Conservation (phyloP, 2,888 invertebrate genomes). For the Morpho deidamia region DNA sequence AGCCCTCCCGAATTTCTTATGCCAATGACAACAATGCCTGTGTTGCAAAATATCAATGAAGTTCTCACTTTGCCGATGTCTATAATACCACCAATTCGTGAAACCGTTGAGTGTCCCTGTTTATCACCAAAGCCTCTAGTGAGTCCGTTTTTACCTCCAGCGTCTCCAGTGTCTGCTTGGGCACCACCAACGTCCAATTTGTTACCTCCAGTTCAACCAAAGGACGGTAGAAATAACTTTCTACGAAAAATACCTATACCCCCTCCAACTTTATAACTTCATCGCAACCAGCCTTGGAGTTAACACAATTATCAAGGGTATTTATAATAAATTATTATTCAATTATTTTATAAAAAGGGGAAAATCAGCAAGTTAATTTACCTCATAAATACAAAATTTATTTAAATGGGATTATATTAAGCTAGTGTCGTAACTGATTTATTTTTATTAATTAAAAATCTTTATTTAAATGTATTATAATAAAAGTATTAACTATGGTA, state of each 20-base stretch:
- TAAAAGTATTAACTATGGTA: too few relatives aligned
- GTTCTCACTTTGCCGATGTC: slow-evolving; percentile 11
- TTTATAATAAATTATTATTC: slow-evolving; percentile 6
- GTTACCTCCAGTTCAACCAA: slow-evolving; percentile 36
- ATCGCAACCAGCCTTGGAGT: neutral
- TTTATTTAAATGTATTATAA: too few relatives aligned
- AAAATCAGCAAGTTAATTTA: too few relatives aligned
- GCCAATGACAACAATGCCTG: slow-evolving; percentile 7
- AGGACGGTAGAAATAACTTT: slow-evolving; percentile 40
- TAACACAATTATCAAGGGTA: slow-evolving; percentile 8
- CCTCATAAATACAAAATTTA: too few relatives aligned
- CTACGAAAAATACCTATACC: slow-evolving; percentile 52
- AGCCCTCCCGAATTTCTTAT: neutral
- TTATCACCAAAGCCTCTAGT: slow-evolving; percentile 21
- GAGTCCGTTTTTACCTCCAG: slow-evolving; percentile 41
- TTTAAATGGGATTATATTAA: too few relatives aligned
- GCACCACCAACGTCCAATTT: slow-evolving; percentile 32
- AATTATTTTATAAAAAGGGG: too few relatives aligned
- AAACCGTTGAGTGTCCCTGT: slow-evolving; percentile 13
- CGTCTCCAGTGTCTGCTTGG: slow-evolving; percentile 41
- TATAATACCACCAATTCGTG: slow-evolving; percentile 8
- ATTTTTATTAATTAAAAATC: too few relatives aligned
- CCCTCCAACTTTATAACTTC: slow-evolving; percentile 38
- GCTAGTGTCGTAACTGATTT: too few relatives aligned
- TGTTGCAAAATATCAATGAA: slow-evolving; percentile 13